Evolutionary conservation across 2,888 invertebrate genomes (phyloP), one percentile per base, ranked within the genome.

Genomic region (Taenaris catops): DNA sequence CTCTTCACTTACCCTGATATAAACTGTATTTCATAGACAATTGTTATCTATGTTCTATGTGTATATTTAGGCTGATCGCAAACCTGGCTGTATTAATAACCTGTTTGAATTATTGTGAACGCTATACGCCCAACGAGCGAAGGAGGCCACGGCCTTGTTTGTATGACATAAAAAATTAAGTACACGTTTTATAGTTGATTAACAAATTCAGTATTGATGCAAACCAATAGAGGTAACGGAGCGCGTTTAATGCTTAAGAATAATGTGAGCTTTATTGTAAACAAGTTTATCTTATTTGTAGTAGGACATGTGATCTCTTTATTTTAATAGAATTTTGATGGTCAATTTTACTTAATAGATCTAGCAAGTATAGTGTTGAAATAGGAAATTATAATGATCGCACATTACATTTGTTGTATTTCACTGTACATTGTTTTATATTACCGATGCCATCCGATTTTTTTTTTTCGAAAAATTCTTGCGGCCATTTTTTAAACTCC

Each of bases 291-390:
- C 72, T 76, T 79, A 74, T 72, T 80, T 73, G 73, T 80, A 69
- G 65, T 69, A 69, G 72, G 71, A 75, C 69, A 71, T 70, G 71
- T 83, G 84, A 86, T 86, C 84, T 86, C 84, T 79, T 80, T 81
- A 72, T 76, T 81, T 73, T 81, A 83, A 76, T 80, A 73, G 65
- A 74, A 74, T 79, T 81, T 81, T 80, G 79, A 80, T 78, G 81
- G 80, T 79, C 80, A 74, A 81, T 81, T 78, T 83, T 84, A 84
- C 83, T 83, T 84, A 81, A 78, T 83, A 83, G 75, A 62, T 68
- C 66, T 81, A 80, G 70, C 70, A 53, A n/a, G 63, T 70, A 63
- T 69, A 66, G 74, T 75, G 65, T 48, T 68, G 64, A 59, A 61
- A 62, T 76, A 74, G 65, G 53, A 53, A 50, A 32, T 63, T 57